Conservation (phyloP, 2,888 invertebrate genomes). For the Rotaria macrura region DNA sequence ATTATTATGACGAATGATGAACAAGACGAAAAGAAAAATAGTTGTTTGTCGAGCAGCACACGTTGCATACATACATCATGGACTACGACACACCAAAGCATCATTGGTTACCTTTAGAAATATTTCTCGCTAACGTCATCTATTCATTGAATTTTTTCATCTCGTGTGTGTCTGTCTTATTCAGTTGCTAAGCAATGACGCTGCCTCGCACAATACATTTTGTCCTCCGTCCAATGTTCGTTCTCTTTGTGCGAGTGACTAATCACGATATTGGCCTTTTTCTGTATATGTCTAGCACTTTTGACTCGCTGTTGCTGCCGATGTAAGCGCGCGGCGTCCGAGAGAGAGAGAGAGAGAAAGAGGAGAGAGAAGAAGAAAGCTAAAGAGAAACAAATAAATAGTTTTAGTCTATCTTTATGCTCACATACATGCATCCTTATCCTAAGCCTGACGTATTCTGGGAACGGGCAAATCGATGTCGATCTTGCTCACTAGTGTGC, state of each 20-base stretch:
- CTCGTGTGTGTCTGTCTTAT: not conserved
- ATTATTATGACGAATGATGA: not conserved
- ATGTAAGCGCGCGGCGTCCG: not conserved
- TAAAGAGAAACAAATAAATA: not conserved
- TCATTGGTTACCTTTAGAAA: not conserved
- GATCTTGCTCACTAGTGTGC: not conserved
- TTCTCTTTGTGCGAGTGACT: not conserved
- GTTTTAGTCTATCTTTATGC: conserved; percentile 6
- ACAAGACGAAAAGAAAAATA: not conserved
- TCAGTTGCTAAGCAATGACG: not conserved
- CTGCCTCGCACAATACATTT: not conserved
- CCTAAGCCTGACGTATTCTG: not conserved
- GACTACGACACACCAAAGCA: not conserved
- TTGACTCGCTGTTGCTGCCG: not conserved
- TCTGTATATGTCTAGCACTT: not conserved
- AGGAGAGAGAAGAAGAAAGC: too few species aligned
- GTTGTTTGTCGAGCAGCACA: not conserved
- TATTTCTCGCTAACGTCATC: not conserved
- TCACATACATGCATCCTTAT: not conserved
- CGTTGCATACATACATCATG: not conserved
- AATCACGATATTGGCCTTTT: not conserved
- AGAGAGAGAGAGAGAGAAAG: not conserved
- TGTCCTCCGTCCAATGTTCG: not conserved
- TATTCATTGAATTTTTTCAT: not conserved
- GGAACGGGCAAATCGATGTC: not conserved